Conservation (phyloP, 2,888 invertebrate species). For the Laspeyria flexula region DNA sequence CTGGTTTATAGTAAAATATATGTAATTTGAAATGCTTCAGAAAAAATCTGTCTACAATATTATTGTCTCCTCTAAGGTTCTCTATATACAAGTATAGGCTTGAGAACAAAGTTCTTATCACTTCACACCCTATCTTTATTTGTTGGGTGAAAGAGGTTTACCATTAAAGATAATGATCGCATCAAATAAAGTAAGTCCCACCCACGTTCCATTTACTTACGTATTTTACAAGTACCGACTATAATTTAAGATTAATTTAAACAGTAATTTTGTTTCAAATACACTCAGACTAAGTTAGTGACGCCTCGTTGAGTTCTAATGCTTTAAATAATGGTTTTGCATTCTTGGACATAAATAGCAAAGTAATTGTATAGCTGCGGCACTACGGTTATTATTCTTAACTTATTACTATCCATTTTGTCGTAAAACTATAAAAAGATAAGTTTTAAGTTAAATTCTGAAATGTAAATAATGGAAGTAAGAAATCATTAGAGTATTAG, state of each 20-base stretch:
- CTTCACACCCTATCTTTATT: slow-evolving; percentile 6
- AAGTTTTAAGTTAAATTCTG: too few relatives aligned
- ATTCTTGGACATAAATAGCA: slow-evolving; percentile 18
- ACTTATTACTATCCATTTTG: neutral
- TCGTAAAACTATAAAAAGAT: too few relatives aligned
- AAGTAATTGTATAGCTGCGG: slow-evolving; percentile 19
- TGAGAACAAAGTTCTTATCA: neutral
- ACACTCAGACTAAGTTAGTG: slow-evolving; percentile 25
- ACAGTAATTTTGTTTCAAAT: slow-evolving; percentile 25
- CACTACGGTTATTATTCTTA: neutral
- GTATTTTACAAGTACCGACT: neutral
- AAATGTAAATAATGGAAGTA: too few relatives aligned
- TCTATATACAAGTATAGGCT: neutral
- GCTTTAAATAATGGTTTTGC: slow-evolving; percentile 29
- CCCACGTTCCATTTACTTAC: neutral
- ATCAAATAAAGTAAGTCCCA: neutral
- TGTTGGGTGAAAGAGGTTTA: neutral
- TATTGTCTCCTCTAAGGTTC: neutral
- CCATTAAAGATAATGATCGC: slow-evolving; percentile 8
- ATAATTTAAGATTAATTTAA: slow-evolving; percentile 12
- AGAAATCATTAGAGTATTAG: too few relatives aligned
- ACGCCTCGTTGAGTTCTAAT: slow-evolving; percentile 42
- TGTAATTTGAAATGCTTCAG: too few relatives aligned
- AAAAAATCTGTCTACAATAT: too few relatives aligned
- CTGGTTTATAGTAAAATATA: too few relatives aligned